phyloP scores from a whole-genome alignment of 2,888 invertebrate species.

The Tenodera sinensis region DNA sequence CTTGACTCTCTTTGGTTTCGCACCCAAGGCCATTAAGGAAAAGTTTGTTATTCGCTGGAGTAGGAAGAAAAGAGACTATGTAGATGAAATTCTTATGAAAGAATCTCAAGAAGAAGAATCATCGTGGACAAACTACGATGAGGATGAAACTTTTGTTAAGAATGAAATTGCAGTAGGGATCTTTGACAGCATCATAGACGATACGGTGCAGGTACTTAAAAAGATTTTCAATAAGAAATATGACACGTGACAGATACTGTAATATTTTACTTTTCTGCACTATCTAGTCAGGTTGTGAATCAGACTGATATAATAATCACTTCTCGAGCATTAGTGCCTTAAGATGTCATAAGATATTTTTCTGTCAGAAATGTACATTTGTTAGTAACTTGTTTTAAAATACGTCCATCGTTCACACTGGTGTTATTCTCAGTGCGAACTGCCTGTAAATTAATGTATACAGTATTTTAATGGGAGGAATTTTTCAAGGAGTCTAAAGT shows the following conservation, averaged over 20 bases:
- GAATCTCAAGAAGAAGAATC: constrained; percentile 69
- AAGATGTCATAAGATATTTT: background rate
- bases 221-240: background rate
- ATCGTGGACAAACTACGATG: constrained; percentile 70
- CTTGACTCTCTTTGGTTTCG: constrained; percentile 52
- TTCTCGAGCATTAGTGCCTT: background rate
- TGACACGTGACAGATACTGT: background rate
- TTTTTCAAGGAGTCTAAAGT: background rate
- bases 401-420: background rate
- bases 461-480: background rate
- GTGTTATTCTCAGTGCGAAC: background rate
- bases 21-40: constrained; percentile 51
- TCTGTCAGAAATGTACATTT: background rate
- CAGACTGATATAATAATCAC: background rate
- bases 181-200: constrained; percentile 51
- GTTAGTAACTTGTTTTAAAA: background rate
- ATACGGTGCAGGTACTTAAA: constrained; percentile 42
- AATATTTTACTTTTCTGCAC: background rate
- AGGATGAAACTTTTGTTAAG: constrained; percentile 66
- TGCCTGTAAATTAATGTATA: background rate
- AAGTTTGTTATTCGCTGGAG: constrained; percentile 59
- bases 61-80: constrained; percentile 62
- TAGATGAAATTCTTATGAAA: constrained; percentile 66
- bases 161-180: constrained; percentile 44
- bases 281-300: background rate